Evolutionary conservation across 2,888 invertebrate species (phyloP).

Genomic region (Sabatieria punctata): DNA sequence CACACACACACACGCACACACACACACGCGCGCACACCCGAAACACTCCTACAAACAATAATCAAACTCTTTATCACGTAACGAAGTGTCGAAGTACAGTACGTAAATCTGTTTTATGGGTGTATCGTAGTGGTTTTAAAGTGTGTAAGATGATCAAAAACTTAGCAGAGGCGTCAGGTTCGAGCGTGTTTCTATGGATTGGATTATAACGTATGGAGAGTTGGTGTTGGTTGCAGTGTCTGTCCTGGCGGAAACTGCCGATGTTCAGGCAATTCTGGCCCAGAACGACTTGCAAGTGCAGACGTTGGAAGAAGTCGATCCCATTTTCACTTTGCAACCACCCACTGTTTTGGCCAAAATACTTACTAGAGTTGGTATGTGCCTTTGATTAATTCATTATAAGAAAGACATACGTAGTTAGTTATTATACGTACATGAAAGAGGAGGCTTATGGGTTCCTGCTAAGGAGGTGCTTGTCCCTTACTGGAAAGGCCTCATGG

Average conservation of each 20-base stretch:
- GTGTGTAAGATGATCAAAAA: not conserved
- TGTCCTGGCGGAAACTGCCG: slow-evolving; percentile 79
- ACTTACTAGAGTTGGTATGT: slow-evolving; percentile 70
- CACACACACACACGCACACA: too few relatives aligned
- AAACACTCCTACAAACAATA: too few relatives aligned
- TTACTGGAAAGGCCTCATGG: too few relatives aligned
- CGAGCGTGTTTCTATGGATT: too few relatives aligned
- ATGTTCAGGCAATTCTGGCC: slow-evolving; percentile 67
- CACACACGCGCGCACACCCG: too few relatives aligned
- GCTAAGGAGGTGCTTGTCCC: not conserved
- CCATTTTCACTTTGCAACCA: slow-evolving; percentile 80
- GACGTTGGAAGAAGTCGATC: slow-evolving; percentile 76
- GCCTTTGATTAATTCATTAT: slow-evolving; percentile 4
- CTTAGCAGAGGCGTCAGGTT: too few relatives aligned
- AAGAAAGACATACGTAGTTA: not conserved
- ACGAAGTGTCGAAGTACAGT: too few relatives aligned
- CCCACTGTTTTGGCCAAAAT: slow-evolving; percentile 85
- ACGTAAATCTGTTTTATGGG: not conserved
- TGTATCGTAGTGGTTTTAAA: not conserved
- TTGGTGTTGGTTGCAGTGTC: slow-evolving; percentile 45
- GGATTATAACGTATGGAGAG: slow-evolving; percentile 1
- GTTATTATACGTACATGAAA: too few relatives aligned
- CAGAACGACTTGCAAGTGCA: slow-evolving; percentile 74
- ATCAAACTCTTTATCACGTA: too few relatives aligned
- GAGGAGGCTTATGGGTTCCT: too few relatives aligned